Evolutionary conservation across 2,888 invertebrate genomes (phyloP).

Genomic region (Mystacides longicornis): DNA sequence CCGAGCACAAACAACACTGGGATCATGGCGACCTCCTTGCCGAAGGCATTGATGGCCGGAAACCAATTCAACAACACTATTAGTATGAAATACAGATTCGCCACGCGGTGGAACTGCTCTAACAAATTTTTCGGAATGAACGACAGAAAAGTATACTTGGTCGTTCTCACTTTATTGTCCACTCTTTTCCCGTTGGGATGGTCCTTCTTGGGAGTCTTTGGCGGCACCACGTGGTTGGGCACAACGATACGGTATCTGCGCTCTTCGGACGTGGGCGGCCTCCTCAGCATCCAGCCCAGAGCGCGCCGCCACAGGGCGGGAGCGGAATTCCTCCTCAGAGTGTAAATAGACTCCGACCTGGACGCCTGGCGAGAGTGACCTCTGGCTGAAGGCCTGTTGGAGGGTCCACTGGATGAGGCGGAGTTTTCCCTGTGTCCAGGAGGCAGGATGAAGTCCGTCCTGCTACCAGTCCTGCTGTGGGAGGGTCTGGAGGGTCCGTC

Average conservation of each 20-base stretch:
- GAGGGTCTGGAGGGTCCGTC: slow-evolving; percentile 48
- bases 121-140: slow-evolving; percentile 94
- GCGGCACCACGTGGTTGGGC: slow-evolving; percentile 79
- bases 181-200: slow-evolving; percentile 79
- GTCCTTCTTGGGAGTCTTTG: slow-evolving; percentile 68
- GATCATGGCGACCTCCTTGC: slow-evolving; percentile 91
- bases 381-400: slow-evolving; percentile 46
- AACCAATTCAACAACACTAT: slow-evolving; percentile 96
- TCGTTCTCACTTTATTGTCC: slow-evolving; percentile 84
- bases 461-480: slow-evolving; percentile 76
- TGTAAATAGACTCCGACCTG: slow-evolving; percentile 84
- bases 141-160: slow-evolving; percentile 88
- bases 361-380: slow-evolving; percentile 84
- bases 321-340: slow-evolving; percentile 66
- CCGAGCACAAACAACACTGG: slow-evolving; percentile 91
- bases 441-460: slow-evolving; percentile 83
- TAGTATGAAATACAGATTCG: slow-evolving; percentile 95
- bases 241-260: slow-evolving; percentile 66
- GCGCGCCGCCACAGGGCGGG: slow-evolving; percentile 67
- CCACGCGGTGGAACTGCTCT: slow-evolving; percentile 96
- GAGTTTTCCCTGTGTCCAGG: slow-evolving; percentile 72
- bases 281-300: slow-evolving; percentile 53
- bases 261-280: slow-evolving; percentile 57
- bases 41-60: slow-evolving; percentile 89
- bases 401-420: slow-evolving; percentile 38